Conservation (phyloP, 2,113 vertebrate genomes). For the Oophaga pumilio region DNA sequence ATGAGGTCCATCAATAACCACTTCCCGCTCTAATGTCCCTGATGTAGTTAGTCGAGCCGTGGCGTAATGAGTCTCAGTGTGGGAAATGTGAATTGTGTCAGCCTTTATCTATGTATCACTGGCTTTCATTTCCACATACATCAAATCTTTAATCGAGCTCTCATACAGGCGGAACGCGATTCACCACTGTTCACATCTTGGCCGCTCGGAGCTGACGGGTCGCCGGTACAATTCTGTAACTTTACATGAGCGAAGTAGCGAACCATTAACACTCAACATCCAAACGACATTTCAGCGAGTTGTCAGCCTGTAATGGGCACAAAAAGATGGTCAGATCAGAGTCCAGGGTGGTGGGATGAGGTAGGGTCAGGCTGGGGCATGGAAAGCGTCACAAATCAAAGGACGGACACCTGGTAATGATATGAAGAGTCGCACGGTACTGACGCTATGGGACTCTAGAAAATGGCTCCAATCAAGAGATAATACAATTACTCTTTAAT, state of each 20-base stretch:
- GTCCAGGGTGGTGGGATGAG: not conserved
- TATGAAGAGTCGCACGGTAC: not conserved
- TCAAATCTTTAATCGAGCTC: constrained; percentile 19
- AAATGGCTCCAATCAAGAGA: too few relatives aligned
- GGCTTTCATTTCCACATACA: constrained; percentile 35
- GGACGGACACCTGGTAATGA: not conserved
- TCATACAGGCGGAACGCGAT: not conserved
- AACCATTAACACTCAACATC: constrained; percentile 9
- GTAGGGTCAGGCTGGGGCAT: not conserved
- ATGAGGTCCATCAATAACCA: constrained; percentile 62
- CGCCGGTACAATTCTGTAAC: not conserved
- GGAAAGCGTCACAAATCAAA: not conserved
- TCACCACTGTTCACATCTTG: not conserved
- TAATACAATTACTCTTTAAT: too few relatives aligned
- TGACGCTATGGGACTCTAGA: too few relatives aligned
- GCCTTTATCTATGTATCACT: constrained; percentile 26
- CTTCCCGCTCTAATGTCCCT: constrained; percentile 61
- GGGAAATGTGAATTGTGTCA: constrained; percentile 31
- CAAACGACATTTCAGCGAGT: constrained; percentile 16
- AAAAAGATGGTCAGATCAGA: not conserved
- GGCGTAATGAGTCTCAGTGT: constrained; percentile 45
- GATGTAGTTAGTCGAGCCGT: constrained; percentile 34
- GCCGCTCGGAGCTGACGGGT: not conserved
- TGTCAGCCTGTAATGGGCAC: not conserved
- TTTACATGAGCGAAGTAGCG: constrained; percentile 23